Conservation (phyloP, 2,797 vertebrate species). For the Cirrhinus mrigala region DNA sequence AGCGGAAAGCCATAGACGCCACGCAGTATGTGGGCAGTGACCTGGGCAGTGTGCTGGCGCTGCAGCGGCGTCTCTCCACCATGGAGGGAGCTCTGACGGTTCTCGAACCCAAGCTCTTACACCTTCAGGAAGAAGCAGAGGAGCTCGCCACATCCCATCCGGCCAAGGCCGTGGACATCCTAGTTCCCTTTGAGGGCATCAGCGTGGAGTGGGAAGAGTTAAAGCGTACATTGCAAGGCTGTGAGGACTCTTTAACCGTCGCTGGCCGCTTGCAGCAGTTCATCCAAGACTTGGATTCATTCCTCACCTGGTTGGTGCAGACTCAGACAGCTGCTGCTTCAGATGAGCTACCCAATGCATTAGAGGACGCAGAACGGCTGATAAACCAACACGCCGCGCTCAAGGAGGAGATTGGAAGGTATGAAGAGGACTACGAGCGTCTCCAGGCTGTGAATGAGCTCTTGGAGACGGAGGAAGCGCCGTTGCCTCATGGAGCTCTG, state of each 20-base stretch:
- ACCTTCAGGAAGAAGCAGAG: slow-evolving; percentile 87
- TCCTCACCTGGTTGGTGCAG: slow-evolving; percentile 92
- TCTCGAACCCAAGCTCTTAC: slow-evolving; percentile 88
- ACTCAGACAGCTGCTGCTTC: slow-evolving; percentile 85
- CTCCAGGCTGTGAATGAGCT: slow-evolving; percentile 92
- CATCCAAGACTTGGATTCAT: slow-evolving; percentile 91
- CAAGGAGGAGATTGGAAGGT: slow-evolving; percentile 92
- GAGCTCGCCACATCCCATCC: slow-evolving; percentile 83
- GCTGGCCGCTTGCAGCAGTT: slow-evolving; percentile 91
- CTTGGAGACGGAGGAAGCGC: slow-evolving; percentile 86
- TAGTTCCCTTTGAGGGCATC: slow-evolving; percentile 89
- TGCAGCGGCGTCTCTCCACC: slow-evolving; percentile 90
- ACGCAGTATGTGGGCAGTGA: slow-evolving; percentile 85
- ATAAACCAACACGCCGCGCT: slow-evolving; percentile 88
- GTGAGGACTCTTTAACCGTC: slow-evolving; percentile 88
- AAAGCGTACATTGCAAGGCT: slow-evolving; percentile 85
- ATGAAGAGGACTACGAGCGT: slow-evolving; percentile 90
- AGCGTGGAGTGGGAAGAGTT: slow-evolving; percentile 90
- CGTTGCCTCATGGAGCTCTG: slow-evolving; percentile 85
- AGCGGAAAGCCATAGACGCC: slow-evolving; percentile 89
- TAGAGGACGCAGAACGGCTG: slow-evolving; percentile 86
- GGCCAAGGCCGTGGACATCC: slow-evolving; percentile 81
- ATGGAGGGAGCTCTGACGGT: slow-evolving; percentile 90
- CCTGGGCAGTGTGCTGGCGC: slow-evolving; percentile 83
- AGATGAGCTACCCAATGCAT: slow-evolving; percentile 81